Percentiles rank a stretch among this genome's conserved stretches.
phyloP scores from a whole-genome alignment of 2,888 invertebrate genomes.

The Diabrotica balteata region DNA sequence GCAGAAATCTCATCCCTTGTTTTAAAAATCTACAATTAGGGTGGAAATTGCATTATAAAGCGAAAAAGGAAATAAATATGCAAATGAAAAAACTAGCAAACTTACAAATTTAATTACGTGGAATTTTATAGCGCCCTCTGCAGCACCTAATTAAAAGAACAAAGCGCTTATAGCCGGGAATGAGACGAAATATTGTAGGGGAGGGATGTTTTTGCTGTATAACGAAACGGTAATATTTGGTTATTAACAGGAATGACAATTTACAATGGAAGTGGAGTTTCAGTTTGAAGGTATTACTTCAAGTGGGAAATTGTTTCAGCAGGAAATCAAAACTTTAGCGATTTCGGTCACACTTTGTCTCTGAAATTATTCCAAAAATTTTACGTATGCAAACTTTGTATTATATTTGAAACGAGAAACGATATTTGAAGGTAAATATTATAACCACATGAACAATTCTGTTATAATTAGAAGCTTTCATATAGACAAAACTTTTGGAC shows the following conservation, averaged over 20 bases:
- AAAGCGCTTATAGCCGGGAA: constrained; percentile 40
- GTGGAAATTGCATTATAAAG: constrained; percentile 39
- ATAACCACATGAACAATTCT: too few species aligned
- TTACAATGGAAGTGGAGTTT: background rate
- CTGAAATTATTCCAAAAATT: too few species aligned
- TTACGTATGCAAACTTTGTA: too few species aligned
- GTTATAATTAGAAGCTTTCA: too few species aligned
- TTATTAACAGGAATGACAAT: background rate
- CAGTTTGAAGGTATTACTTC: too few species aligned
- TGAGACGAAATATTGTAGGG: background rate
- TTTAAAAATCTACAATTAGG: constrained; percentile 39
- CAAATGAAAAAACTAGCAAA: constrained; percentile 42
- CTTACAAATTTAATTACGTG: constrained; percentile 52
- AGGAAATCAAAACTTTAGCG: too few species aligned
- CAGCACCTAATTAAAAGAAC: constrained; percentile 54
- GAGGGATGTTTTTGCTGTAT: too few species aligned
- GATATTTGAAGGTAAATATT: too few species aligned
- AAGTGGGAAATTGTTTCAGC: too few species aligned
- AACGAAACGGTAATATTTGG: background rate
- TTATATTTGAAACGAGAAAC: too few species aligned
- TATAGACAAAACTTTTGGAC: too few species aligned
- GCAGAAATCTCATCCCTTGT: constrained; percentile 36
- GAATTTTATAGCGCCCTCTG: constrained; percentile 49
- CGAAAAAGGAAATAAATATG: constrained; percentile 41
- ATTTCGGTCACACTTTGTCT: too few species aligned